Conservation (phyloP, 2,888 invertebrate genomes). For the Drosophila rubida region DNA sequence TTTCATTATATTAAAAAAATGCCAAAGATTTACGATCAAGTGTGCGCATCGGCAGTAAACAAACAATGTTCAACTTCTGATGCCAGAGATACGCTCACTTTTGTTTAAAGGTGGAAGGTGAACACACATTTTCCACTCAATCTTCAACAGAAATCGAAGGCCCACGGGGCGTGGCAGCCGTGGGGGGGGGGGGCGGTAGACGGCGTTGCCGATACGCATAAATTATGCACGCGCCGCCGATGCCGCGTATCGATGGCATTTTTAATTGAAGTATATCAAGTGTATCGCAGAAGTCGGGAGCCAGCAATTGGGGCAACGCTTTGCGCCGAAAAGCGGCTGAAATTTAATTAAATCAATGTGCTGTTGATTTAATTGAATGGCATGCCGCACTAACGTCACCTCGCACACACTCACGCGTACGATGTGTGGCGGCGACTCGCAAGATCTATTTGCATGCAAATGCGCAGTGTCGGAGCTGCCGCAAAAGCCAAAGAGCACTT, state of each 20-base stretch:
- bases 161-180: constrained; percentile 9
- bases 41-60: background rate
- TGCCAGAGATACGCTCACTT: background rate
- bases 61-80: background rate
- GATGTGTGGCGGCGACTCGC: background rate
- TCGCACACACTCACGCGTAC: too few species aligned
- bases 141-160: constrained; percentile 13
- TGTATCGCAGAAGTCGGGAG: background rate
- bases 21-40: background rate
- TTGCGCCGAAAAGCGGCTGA: constrained; percentile 29
- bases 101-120: background rate
- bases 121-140: background rate
- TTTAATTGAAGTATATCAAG: constrained; percentile 70
- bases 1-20: background rate
- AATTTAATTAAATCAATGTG: constrained; percentile 72
- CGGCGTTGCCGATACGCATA: constrained; percentile 38
- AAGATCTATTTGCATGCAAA: constrained; percentile 59
- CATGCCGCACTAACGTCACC: constrained; percentile 17
- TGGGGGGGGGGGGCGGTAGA: constrained; percentile 7
- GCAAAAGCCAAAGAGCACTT: constrained; percentile 26
- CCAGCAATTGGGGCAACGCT: constrained; percentile 16
- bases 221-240: constrained; percentile 59
- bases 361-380: constrained; percentile 70
- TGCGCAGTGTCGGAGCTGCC: constrained; percentile 25
- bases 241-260: constrained; percentile 68